Percentiles rank a stretch among this genome's conserved stretches.
Conservation (phyloP, 2,113 vertebrate genomes). For the Anhinga rufa region DNA sequence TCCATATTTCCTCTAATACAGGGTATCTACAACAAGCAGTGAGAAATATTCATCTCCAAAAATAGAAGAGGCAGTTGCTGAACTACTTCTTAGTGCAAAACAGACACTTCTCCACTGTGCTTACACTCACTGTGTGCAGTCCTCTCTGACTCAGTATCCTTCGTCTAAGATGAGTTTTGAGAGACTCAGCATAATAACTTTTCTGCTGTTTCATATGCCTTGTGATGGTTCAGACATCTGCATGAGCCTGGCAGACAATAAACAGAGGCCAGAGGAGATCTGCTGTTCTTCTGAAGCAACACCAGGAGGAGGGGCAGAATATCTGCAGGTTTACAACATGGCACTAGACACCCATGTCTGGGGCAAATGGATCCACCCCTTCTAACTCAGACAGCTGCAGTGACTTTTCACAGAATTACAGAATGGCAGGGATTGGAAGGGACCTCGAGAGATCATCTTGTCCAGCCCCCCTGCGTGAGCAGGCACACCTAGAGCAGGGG, state of each 20-base stretch:
- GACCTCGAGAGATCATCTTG: too few species aligned
- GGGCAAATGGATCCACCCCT: neutral
- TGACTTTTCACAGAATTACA: neutral
- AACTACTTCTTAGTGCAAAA: neutral
- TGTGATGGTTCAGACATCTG: neutral
- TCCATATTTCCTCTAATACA: neutral
- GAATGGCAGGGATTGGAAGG: too few species aligned
- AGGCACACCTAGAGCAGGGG: too few species aligned
- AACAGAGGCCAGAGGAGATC: neutral
- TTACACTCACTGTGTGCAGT: neutral
- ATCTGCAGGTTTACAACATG: neutral
- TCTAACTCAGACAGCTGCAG: neutral
- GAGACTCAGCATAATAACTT: neutral
- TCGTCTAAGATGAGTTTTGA: neutral
- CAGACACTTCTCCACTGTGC: neutral
- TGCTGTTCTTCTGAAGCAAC: neutral
- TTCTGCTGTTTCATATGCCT: neutral
- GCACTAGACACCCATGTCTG: fast-evolving
- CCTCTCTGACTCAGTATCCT: neutral
- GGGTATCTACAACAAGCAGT: neutral
- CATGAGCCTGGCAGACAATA: neutral
- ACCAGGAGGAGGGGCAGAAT: neutral
- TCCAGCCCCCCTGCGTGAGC: too few species aligned
- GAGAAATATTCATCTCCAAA: neutral
- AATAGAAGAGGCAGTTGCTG: neutral